phyloP scores from a whole-genome alignment of 2,113 vertebrate genomes.

The Mixornis gularis region DNA sequence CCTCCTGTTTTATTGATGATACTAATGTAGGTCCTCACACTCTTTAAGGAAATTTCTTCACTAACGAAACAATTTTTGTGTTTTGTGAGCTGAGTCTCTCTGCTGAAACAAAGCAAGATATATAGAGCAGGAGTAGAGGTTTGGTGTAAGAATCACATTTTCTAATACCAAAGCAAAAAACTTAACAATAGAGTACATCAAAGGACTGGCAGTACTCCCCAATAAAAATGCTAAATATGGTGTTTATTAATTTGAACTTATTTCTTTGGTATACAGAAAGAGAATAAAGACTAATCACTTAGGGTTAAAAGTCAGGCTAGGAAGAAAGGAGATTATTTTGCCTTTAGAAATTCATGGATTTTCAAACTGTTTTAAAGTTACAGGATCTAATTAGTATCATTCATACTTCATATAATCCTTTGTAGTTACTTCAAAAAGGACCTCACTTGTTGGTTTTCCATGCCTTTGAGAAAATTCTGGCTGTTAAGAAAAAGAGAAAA shows the following conservation, averaged over 20 bases:
- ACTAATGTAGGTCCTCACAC: neutral
- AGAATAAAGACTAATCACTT: slow-evolving; percentile 32
- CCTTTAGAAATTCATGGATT: neutral
- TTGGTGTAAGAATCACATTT: neutral
- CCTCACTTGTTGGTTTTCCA: slow-evolving; percentile 8
- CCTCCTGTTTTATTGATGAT: neutral
- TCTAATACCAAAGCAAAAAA: neutral
- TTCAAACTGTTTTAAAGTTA: slow-evolving; percentile 38
- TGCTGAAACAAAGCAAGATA: neutral
- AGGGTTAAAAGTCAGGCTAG: slow-evolving; percentile 32
- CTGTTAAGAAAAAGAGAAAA: neutral
- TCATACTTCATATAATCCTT: slow-evolving; percentile 38
- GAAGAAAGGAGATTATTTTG: slow-evolving; percentile 28
- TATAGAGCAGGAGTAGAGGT: neutral
- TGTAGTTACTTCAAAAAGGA: slow-evolving; percentile 45
- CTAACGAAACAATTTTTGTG: neutral
- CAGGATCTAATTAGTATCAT: slow-evolving; percentile 46
- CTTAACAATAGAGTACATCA: neutral
- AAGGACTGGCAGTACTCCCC: neutral
- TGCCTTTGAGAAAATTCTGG: slow-evolving; percentile 26
- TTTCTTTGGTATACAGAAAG: slow-evolving; percentile 1
- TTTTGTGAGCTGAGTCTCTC: neutral
- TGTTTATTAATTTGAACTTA: neutral
- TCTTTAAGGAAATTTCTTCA: neutral
- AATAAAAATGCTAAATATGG: slow-evolving; percentile 30